Evolutionary conservation across 1,140 invertebrate genomes (phyloP), one percentile per base, ranked within the genome.

Genomic region (Drosophila busckii): DNA sequence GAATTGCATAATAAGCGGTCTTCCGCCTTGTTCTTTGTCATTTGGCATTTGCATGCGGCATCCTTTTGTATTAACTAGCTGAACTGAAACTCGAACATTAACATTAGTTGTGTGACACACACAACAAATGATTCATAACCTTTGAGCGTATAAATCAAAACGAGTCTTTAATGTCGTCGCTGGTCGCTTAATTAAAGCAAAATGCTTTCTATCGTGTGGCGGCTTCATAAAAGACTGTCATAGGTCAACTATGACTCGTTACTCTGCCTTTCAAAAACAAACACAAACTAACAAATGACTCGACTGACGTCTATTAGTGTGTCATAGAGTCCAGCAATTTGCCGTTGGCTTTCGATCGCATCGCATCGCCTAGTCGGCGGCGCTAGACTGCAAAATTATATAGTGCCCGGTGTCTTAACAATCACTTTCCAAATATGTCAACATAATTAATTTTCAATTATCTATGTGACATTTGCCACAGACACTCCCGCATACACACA

Each of bases 401-500:
- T 54, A 53, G 55, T 40, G 40, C 29, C 38, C 50, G 55, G 46
- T 65, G 75, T 82, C 76, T 70, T 67, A 66, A 75, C 69, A 82
- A 82, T 82, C 75, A 82, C 76, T 82, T 80, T 75, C 75, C 60
- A 70, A 82, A 82, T 82, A 82, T 82, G 75, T 82, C 75, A 82
- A 82, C 75, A 82, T 82, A 82, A 82, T 82, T 82, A 82, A 82
- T 82, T 82, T 82, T 82, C 75, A 82, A 82, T 82, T 82, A 82
- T 82, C 60, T 65, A 55, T 55, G 71, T 70, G 71, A 70, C 71
- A 70, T 76, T 76, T 46, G 23, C 31, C 44, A 28, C 49, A 37
- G 22, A 42, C 45, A 49, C 41, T 17, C 16, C 29, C 34, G 15
- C 38, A 4, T 9, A 13, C 25, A 54, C 16, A 15, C 15, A 10